These are phyloP conservation scores for Aphelocoma californica DNA, from an alignment of 2,797 vertebrate species.

Conservation along the genomic window DNA sequence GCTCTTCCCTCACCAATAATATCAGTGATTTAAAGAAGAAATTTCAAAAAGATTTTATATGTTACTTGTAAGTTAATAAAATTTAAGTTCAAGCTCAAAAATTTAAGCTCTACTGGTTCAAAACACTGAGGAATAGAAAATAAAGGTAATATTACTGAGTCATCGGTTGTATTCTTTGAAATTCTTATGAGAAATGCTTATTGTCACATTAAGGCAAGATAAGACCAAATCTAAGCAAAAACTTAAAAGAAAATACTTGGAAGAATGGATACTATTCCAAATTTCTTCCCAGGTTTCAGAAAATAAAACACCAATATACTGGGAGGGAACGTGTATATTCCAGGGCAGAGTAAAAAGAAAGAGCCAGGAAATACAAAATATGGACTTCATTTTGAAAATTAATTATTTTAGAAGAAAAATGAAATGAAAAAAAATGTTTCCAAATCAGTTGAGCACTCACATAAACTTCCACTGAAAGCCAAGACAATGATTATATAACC, in stretches of 20 bases:
- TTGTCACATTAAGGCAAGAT: neutral
- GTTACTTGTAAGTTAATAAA: neutral
- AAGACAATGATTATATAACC: neutral
- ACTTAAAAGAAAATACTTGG: neutral
- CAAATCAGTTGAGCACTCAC: neutral
- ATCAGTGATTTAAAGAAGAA: neutral
- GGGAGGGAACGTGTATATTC: accelerated
- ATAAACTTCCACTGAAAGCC: neutral
- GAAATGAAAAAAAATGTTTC: neutral
- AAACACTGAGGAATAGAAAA: neutral
- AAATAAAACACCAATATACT: neutral
- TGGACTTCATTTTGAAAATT: neutral
- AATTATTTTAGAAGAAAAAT: neutral
- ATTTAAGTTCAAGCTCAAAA: neutral
- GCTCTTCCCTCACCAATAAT: neutral
- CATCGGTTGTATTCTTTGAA: neutral
- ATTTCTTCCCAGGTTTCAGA: neutral
- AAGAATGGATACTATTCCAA: neutral
- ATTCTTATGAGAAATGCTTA: neutral
- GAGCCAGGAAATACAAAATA: neutral
- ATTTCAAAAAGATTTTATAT: neutral
- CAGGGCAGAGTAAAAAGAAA: neutral
- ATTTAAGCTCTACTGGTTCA: neutral
- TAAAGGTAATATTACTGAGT: neutral
- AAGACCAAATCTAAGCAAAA: neutral